Conservation (phyloP, 2,888 invertebrate genomes). For the Erynnis tages region DNA sequence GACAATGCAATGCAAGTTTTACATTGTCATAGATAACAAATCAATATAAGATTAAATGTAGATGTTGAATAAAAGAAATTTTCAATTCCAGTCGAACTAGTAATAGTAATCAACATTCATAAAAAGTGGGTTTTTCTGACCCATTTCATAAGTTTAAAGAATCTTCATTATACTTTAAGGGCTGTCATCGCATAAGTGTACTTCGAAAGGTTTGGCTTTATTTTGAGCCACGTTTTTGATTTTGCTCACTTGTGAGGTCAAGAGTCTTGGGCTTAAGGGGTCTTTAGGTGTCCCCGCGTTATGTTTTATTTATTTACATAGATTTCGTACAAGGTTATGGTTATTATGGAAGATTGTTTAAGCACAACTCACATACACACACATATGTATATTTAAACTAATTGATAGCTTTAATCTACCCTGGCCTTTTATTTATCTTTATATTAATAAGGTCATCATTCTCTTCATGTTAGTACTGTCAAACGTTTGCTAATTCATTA, state of each 20-base stretch:
- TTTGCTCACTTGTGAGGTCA: background rate
- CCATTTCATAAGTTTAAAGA: background rate
- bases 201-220: background rate
- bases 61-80: too few relatives aligned
- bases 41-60: too few relatives aligned
- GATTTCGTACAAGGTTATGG: too few relatives aligned
- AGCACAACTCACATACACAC: background rate
- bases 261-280: background rate
- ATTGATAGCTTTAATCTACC: too few relatives aligned
- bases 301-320: too few relatives aligned
- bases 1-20: too few relatives aligned
- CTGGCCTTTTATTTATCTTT: too few relatives aligned
- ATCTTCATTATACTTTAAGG: constrained; percentile 10
- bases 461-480: too few relatives aligned
- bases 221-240: background rate
- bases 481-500: too few relatives aligned
- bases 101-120: background rate
- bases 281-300: too few relatives aligned
- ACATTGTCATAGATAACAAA: too few relatives aligned
- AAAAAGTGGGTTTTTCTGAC: background rate
- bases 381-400: background rate
- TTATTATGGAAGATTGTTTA: background rate
- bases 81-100: background rate
- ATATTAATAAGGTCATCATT: too few relatives aligned
- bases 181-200: constrained; percentile 4